A percentile compares a stretch with the other conserved stretches of the same genome.
These are phyloP conservation scores for Oegoconia quadripuncta DNA, from an alignment of 2,888 invertebrate species.

Conservation along the genomic window DNA sequence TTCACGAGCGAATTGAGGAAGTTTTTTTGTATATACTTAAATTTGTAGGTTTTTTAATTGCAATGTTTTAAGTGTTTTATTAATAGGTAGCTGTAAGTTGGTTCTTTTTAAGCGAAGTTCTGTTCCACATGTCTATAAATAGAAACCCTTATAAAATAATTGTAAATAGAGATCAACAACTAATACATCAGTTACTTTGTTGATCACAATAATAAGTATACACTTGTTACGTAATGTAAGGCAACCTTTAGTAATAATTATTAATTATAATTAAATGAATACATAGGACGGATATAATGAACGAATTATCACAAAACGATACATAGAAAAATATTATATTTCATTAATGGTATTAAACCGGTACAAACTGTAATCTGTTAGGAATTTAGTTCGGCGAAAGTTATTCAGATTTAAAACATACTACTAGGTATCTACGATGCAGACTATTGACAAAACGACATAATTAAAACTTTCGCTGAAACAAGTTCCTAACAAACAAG, in stretches of 20 bases:
- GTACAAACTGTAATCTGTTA: too few species aligned
- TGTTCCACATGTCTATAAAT: not conserved
- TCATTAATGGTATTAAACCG: too few species aligned
- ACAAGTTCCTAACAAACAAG: too few species aligned
- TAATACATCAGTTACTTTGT: constrained; percentile 1
- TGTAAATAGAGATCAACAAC: constrained; percentile 4
- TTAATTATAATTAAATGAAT: constrained; percentile 15
- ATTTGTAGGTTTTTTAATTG: too few species aligned
- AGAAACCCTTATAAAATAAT: not conserved
- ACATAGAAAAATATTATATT: not conserved
- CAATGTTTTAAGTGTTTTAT: too few species aligned
- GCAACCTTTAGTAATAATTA: constrained; percentile 58
- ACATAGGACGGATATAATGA: constrained; percentile 48
- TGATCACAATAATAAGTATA: not conserved
- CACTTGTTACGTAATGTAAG: constrained; percentile 65
- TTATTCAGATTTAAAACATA: too few species aligned
- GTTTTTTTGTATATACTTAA: too few species aligned
- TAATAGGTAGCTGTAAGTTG: not conserved
- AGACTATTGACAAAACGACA: too few species aligned
- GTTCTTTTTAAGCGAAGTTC: not conserved
- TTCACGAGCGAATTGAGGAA: too few species aligned
- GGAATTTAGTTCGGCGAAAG: too few species aligned
- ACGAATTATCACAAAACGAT: constrained; percentile 57
- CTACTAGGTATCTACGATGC: too few species aligned
- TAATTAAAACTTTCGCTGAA: too few species aligned